These are phyloP conservation scores for Antidorcas marsupialis DNA, from an alignment of 2,113 vertebrate species.

Conservation along the genomic window DNA sequence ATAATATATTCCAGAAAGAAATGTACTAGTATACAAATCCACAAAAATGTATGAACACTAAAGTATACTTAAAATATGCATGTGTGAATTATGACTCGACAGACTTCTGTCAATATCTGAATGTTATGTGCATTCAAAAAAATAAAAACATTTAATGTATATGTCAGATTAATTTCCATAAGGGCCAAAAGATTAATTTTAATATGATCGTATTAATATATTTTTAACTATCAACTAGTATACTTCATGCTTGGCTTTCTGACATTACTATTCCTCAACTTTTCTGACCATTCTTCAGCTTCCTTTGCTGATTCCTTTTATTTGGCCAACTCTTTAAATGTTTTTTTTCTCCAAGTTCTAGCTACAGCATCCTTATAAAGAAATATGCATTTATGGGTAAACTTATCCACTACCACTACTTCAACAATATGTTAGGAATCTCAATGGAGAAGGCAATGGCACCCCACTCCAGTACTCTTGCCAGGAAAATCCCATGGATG, in stretches of 20 bases:
- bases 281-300: neutral
- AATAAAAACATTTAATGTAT: neutral
- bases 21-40: neutral
- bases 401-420: neutral
- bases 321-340: constrained; percentile 10
- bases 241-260: neutral
- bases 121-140: neutral
- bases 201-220: neutral
- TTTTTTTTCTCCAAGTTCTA: neutral
- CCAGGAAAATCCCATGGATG: no score
- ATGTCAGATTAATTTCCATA: neutral
- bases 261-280: neutral
- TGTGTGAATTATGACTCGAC: neutral
- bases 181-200: neutral
- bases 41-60: constrained; percentile 14
- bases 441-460: neutral
- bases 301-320: neutral
- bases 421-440: neutral
- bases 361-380: neutral
- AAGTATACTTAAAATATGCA: neutral
- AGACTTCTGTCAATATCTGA: neutral
- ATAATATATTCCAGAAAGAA: constrained; percentile 14
- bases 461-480: no score
- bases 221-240: neutral
- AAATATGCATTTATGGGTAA: neutral